Percentiles rank a stretch among this genome's conserved stretches.
Evolutionary conservation across 2,113 vertebrate species (phyloP).

Genomic region (Eupsittula cactorum): DNA sequence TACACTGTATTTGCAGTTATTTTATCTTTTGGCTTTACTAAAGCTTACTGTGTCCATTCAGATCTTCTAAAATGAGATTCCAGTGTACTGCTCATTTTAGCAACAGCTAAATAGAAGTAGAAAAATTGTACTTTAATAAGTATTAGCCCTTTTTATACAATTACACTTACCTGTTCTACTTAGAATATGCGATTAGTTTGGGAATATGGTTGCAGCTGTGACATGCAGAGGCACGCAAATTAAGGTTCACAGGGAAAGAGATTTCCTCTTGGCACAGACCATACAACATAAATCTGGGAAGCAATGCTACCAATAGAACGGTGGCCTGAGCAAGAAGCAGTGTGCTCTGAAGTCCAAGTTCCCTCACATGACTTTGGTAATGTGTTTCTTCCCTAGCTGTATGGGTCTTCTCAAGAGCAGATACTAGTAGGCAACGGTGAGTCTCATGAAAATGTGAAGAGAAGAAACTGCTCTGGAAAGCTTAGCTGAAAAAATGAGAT

Average conservation of each 20-base stretch:
- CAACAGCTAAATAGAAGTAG: background rate
- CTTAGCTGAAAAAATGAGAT: background rate
- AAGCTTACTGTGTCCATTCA: background rate
- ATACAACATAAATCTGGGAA: rapidly evolving
- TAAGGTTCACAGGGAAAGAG: background rate
- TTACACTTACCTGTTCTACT: background rate
- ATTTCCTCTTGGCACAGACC: background rate
- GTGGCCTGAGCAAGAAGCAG: background rate
- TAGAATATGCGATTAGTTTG: background rate
- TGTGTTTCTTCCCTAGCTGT: background rate
- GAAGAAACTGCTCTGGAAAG: background rate
- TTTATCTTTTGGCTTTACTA: background rate
- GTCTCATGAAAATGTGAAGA: background rate
- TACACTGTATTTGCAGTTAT: background rate
- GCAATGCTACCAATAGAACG: background rate
- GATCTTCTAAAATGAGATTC: background rate
- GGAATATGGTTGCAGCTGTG: background rate
- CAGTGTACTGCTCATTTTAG: background rate
- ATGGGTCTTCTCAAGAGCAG: background rate
- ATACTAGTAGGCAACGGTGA: background rate
- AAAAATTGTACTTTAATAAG: background rate
- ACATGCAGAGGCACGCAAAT: background rate
- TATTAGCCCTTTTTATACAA: background rate
- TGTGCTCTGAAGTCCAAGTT: background rate
- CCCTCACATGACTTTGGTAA: background rate